Base-by-base conservation (phyloP, 92 coral and sea anemone genomes). In the Galaxea fascicularis region DNA sequence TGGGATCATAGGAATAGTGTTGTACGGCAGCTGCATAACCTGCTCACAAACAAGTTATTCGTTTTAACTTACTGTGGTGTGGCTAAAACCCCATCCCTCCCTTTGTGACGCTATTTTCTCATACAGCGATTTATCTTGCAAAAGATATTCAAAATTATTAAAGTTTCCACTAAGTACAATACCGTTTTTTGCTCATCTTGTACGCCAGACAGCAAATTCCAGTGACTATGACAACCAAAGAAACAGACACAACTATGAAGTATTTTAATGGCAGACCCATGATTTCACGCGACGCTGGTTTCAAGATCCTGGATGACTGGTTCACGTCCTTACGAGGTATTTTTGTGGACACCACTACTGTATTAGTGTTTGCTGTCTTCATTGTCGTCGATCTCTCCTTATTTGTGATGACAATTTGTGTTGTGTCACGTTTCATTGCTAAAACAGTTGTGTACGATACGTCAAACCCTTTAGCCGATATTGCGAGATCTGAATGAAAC, bases 401-500 rank as follows among this genome's bases (percentile, higher is more conserved):
- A 49, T 44, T 16, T 18, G 8, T 82, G 60, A 35, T n/a, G n/a
- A n/a, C n/a, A n/a, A n/a, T 57, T 41, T 39, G 45, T 4, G 26
- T 31, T 20, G 30, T n/a, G 10, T 18, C 22, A 82, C 86, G 78
- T 70, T 24, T 54, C 14, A 17, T 25, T 27, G 52, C 54, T n/a
- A 63, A 73, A 10, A 76, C 67, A 22, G 80, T 20, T 18, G 27
- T 68, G 44, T 85, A 90, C 22, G 67, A 65, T 17, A 80, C 88
- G 65, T 73, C 66, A 73, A 90, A 90, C 0, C 93, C 93, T 57
- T 54, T 67, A 14, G 84, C 93, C 4, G 57, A 79, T 46, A 63
- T 76, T 4, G 21, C 66, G 7, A 80, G 72, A 80, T 90, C 86
- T 14, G 93, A 90, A 49, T 90, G 74, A 70, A 90, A 86, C 47